Evolutionary conservation across 2,888 invertebrate species (phyloP).

Genomic region (Isoperla grammatica): DNA sequence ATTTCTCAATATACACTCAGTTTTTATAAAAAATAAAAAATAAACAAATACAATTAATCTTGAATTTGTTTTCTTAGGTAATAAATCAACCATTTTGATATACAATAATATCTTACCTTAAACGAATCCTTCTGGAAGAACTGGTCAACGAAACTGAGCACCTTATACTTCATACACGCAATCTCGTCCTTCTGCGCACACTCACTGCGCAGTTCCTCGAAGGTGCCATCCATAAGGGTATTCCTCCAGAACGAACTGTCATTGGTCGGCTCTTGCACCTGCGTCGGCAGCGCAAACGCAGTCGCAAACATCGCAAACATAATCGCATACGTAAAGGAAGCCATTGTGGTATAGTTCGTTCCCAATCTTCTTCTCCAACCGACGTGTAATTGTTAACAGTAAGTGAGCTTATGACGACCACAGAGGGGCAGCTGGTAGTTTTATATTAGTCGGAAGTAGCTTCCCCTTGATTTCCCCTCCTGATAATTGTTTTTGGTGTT

Average conservation of each 20-base stretch:
- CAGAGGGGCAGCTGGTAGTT: not conserved
- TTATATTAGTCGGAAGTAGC: conserved; percentile 11
- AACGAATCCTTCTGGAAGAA: conserved; percentile 73
- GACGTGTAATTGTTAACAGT: too few species aligned
- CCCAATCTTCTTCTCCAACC: too few species aligned
- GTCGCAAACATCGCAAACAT: not conserved
- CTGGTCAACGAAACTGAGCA: conserved; percentile 61
- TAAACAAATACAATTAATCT: too few species aligned
- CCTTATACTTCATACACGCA: conserved; percentile 78
- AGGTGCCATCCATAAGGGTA: conserved; percentile 64
- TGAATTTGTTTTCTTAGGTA: too few species aligned
- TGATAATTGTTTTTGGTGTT: conserved; percentile 2
- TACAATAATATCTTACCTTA: conserved; percentile 54
- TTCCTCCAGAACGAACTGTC: conserved; percentile 39
- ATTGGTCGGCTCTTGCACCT: not conserved
- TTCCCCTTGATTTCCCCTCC: conserved; percentile 2
- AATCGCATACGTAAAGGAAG: not conserved
- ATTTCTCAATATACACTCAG: too few species aligned
- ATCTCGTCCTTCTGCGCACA: conserved; percentile 70
- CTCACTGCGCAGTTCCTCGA: conserved; percentile 54
- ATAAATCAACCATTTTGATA: too few species aligned
- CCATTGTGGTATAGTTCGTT: not conserved
- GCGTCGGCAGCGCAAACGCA: conserved; percentile 1
- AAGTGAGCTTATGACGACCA: too few species aligned
- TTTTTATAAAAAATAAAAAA: too few species aligned